Percentiles rank a stretch among this genome's conserved stretches.
These are phyloP conservation scores for Aporophyla nigra DNA, from an alignment of 2,888 invertebrate genomes.

Conservation along the genomic window DNA sequence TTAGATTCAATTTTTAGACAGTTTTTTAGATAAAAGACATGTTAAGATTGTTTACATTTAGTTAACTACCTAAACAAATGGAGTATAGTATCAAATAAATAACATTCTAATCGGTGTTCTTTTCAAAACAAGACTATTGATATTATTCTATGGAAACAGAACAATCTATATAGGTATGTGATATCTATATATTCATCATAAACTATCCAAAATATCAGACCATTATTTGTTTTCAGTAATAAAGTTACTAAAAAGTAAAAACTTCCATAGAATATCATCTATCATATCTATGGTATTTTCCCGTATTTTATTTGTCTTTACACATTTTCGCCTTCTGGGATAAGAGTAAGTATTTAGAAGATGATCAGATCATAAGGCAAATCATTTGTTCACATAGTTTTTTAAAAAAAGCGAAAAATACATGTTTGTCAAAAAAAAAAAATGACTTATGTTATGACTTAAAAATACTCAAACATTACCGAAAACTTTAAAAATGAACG, in stretches of 20 bases:
- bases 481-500: background rate
- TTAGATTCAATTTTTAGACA: too few species aligned
- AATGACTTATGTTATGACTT: too few species aligned
- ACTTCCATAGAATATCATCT: too few species aligned
- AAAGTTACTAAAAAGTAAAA: too few species aligned
- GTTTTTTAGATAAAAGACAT: too few species aligned
- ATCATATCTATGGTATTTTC: background rate
- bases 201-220: background rate
- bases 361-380: background rate
- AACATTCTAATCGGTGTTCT: too few species aligned
- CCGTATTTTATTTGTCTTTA: background rate
- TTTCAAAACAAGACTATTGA: too few species aligned
- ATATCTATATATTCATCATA: too few species aligned
- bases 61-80: too few species aligned
- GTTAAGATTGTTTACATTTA: too few species aligned
- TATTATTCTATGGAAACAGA: background rate
- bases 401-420: background rate
- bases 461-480: too few species aligned
- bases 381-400: background rate
- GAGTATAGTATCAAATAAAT: too few species aligned
- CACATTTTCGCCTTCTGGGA: background rate
- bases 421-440: background rate
- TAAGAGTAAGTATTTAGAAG: background rate
- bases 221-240: conserved; percentile 14
- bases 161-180: background rate